A percentile compares a stretch with the other conserved stretches of the same genome.
Conservation (phyloP, 2,888 invertebrate genomes). For the Caprella mutica region DNA sequence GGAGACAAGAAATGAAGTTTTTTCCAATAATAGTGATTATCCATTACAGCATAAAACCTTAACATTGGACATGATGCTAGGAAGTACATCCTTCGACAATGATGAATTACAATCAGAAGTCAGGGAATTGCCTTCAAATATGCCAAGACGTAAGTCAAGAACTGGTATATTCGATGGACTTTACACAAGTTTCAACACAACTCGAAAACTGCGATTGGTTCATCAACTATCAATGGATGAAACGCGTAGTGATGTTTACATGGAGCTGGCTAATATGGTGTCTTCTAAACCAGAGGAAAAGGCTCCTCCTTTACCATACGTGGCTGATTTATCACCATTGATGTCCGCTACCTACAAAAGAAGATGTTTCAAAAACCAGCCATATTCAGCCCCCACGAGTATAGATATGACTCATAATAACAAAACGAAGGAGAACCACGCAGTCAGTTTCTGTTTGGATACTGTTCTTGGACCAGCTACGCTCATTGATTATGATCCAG, state of each 20-base stretch:
- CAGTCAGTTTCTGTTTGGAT: slow-evolving; percentile 27
- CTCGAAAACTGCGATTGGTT: slow-evolving; percentile 30
- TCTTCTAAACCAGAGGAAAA: slow-evolving; percentile 15
- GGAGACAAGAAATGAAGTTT: too few relatives aligned
- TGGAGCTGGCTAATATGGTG: slow-evolving; percentile 28
- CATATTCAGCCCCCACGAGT: slow-evolving; percentile 30
- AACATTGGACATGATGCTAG: slow-evolving; percentile 1
- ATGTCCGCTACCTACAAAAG: slow-evolving; percentile 21
- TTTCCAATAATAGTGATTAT: background rate
- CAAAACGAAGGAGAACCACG: slow-evolving; percentile 10
- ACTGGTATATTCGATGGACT: slow-evolving; percentile 31
- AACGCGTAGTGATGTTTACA: slow-evolving; percentile 30
- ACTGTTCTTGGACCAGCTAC: slow-evolving; percentile 27
- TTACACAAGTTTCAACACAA: slow-evolving; percentile 24
- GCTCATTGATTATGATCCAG: background rate
- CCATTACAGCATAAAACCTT: background rate
- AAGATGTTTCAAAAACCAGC: slow-evolving; percentile 21
- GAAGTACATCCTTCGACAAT: slow-evolving; percentile 29
- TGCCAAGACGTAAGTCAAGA: slow-evolving; percentile 27
- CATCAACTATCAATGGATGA: slow-evolving; percentile 32
- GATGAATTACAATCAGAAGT: slow-evolving; percentile 29
- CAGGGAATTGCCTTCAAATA: slow-evolving; percentile 29
- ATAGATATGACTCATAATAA: slow-evolving; percentile 14
- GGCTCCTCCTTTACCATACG: slow-evolving; percentile 30
- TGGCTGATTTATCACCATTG: slow-evolving; percentile 27